phyloP scores from a whole-genome alignment of 2,113 vertebrate genomes.

The Tangachromis dhanisi region DNA sequence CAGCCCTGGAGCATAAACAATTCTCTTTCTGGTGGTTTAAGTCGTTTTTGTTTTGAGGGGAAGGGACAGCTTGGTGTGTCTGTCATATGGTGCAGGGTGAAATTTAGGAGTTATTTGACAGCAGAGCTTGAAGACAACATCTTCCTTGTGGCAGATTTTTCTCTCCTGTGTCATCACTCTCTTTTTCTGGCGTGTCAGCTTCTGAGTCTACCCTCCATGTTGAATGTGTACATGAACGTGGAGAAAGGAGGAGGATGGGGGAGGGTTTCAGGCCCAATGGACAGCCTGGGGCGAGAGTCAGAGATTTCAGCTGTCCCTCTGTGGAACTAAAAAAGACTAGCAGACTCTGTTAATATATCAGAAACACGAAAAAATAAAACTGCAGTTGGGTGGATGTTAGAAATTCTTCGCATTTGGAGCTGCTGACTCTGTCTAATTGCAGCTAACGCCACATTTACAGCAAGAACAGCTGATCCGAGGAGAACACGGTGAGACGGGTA shows the following conservation, averaged over 20 bases:
- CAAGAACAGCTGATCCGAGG: neutral
- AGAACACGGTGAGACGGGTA: neutral
- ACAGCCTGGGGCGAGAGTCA: neutral
- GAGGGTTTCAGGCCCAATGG: neutral
- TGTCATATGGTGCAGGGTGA: neutral
- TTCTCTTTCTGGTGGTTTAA: neutral
- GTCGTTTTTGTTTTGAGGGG: neutral
- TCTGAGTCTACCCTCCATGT: neutral
- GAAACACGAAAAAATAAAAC: neutral
- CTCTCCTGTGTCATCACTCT: neutral
- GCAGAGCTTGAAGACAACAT: neutral
- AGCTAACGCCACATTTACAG: neutral
- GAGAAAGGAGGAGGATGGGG: neutral
- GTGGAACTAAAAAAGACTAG: neutral
- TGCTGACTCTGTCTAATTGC: constrained; percentile 6
- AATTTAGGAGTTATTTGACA: neutral
- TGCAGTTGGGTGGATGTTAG: neutral
- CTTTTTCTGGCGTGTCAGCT: neutral
- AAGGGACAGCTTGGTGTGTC: neutral
- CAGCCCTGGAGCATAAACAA: neutral
- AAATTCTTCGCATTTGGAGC: neutral
- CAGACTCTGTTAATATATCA: neutral
- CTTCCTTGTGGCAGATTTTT: neutral
- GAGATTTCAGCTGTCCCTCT: neutral
- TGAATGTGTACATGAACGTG: neutral